Base-by-base conservation (phyloP, 23 tunicate species). In the Halocynthia aurantium region DNA sequence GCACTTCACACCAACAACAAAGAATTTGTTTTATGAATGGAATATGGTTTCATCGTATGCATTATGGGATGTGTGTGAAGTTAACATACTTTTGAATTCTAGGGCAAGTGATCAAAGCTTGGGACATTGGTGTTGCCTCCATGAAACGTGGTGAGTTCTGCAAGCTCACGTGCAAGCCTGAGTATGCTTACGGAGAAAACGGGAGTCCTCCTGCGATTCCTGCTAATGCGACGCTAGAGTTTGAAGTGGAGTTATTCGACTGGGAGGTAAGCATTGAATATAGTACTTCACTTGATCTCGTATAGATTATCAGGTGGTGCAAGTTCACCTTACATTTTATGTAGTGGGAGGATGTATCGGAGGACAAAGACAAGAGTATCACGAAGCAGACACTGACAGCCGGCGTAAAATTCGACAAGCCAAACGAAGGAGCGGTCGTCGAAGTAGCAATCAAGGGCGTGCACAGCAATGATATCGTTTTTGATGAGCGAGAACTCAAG, bases 131-230 rank as follows among this genome's bases (percentile, higher is more conserved):
- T 52, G 96, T 95, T 6, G 90, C 87, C 7, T 84, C 99, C 50
- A 95, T 95, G 99, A 82, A 69, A 19, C 77, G 76, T 52, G 99
- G 99, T 7, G 99, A 95, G 65, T 63, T 76, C 21, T 84, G 93
- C 62, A 69, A 73, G n/a, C 75, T 95, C 4, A 61, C 77, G 7
- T 85, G 94, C 79, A 73, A 75, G 18, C 80, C 99, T 5, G 85
- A 95, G 62, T 95, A 89, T 66, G 99, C 87, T 15, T 95, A 95
- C 75, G 99, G 99, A 6, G 78, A 81, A 19, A 61, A 84, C 8
- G 99, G 99, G 52, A 85, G 88, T 52, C 99, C 99, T 7, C 99
- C 99, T 2, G 85, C 83, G 62, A 95, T 95, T 11, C 99, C 99
- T 6, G 70, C 88, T 10, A 78, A 82, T 64, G 83, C 99, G 6